phyloP scores from a whole-genome alignment of 2,113 vertebrate genomes.

The Corvus cornix region DNA sequence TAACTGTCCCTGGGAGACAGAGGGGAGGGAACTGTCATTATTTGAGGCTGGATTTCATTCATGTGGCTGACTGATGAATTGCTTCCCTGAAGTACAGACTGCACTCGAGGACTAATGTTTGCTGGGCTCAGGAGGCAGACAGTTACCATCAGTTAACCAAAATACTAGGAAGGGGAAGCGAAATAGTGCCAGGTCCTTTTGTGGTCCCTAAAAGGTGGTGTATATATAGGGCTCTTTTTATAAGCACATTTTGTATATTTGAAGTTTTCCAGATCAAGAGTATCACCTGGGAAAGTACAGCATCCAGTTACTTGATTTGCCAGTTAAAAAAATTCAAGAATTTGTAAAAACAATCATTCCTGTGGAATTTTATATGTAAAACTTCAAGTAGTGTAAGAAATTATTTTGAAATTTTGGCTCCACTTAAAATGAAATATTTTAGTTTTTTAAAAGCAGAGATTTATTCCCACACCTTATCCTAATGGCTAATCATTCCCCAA shows the following conservation, averaged over 20 bases:
- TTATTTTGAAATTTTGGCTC: neutral
- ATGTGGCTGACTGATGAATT: neutral
- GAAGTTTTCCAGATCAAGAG: neutral
- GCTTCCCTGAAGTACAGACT: constrained; percentile 4
- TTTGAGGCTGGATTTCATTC: constrained; percentile 11
- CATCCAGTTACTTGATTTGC: neutral
- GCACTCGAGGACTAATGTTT: neutral
- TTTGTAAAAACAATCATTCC: neutral
- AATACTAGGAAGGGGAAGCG: neutral
- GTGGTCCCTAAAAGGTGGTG: neutral
- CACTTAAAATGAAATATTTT: neutral
- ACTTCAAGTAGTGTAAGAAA: neutral
- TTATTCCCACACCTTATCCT: neutral
- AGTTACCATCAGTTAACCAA: neutral
- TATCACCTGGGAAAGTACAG: neutral
- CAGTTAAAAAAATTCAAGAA: neutral
- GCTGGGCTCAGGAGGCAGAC: neutral
- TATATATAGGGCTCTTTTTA: neutral
- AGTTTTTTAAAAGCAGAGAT: neutral
- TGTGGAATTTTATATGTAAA: neutral
- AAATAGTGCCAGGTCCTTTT: neutral
- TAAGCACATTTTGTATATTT: neutral
- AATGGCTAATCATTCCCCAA: neutral
- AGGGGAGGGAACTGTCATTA: neutral
- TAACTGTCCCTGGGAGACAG: constrained; percentile 8